These are phyloP conservation scores for Telmatherina bonti DNA, from an alignment of 2,797 vertebrate genomes.

Conservation along the genomic window DNA sequence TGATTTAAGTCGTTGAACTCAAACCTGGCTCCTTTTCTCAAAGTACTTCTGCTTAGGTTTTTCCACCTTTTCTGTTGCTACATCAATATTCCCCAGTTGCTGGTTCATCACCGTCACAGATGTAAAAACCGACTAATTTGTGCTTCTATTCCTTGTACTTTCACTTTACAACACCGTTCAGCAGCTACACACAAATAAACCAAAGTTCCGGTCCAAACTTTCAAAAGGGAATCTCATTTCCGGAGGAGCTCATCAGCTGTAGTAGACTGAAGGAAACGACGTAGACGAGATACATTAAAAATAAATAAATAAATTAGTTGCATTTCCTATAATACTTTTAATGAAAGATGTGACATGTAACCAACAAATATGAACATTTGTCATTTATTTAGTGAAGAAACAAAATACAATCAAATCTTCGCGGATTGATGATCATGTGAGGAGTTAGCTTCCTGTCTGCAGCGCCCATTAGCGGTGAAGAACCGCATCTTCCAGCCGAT, in stretches of 20 bases:
- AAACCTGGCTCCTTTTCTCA: conserved; percentile 57
- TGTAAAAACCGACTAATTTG: not conserved
- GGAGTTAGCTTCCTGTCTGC: accelerated
- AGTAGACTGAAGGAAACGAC: not conserved
- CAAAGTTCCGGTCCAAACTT: conserved; percentile 11
- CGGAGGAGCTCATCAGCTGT: not conserved
- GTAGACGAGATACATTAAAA: not conserved
- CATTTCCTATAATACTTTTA: not conserved
- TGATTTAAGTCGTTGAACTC: not conserved
- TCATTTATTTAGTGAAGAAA: not conserved
- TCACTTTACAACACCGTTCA: accelerated
- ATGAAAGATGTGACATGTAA: not conserved
- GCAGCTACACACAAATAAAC: accelerated
- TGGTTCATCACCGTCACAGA: conserved; percentile 1
- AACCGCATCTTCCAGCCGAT: not conserved
- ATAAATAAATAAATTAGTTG: accelerated
- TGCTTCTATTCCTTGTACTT: not conserved
- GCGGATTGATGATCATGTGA: conserved; percentile 33
- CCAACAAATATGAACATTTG: not conserved
- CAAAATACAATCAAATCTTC: conserved; percentile 36
- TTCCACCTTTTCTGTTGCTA: conserved; percentile 9
- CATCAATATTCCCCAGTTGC: not conserved
- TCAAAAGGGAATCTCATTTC: conserved; percentile 10
- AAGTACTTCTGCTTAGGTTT: conserved; percentile 50
- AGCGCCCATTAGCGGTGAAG: conserved; percentile 8